Evolutionary conservation across 2,113 vertebrate species (phyloP).

Genomic region (Aegotheles bennettii): DNA sequence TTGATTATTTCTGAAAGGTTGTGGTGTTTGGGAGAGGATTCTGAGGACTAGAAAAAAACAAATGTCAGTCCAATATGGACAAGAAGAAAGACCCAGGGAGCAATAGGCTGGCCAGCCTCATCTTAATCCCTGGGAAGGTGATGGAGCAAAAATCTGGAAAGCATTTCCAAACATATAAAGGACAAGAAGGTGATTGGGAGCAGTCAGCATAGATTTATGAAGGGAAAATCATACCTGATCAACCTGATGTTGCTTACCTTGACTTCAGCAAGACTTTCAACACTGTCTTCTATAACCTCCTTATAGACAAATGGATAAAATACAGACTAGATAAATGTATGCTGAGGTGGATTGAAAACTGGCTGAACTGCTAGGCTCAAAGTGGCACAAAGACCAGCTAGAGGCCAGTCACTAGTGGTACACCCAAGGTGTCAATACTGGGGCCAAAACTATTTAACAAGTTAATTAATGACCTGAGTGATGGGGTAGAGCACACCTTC

Average conservation of each 20-base stretch:
- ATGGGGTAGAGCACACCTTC: rapidly evolving
- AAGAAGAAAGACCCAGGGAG: neutral
- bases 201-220: neutral
- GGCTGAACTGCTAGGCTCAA: too few relatives aligned
- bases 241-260: neutral
- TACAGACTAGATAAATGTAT: neutral
- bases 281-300: neutral
- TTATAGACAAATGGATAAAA: neutral
- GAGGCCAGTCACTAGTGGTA: neutral
- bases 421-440: too few relatives aligned
- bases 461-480: neutral
- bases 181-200: neutral
- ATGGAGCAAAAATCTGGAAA: too few relatives aligned
- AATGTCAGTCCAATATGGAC: neutral
- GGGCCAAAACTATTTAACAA: too few relatives aligned
- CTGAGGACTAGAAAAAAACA: neutral
- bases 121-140: too few relatives aligned
- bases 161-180: too few relatives aligned
- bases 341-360: neutral
- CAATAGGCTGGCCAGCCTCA: rapidly evolving
- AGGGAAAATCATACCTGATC: neutral
- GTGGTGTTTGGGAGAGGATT: neutral
- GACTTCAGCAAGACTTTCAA: neutral
- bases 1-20: neutral
- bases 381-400: neutral